Conservation (phyloP, 1,140 invertebrate species). For the Drosophila sturtevanti region DNA sequence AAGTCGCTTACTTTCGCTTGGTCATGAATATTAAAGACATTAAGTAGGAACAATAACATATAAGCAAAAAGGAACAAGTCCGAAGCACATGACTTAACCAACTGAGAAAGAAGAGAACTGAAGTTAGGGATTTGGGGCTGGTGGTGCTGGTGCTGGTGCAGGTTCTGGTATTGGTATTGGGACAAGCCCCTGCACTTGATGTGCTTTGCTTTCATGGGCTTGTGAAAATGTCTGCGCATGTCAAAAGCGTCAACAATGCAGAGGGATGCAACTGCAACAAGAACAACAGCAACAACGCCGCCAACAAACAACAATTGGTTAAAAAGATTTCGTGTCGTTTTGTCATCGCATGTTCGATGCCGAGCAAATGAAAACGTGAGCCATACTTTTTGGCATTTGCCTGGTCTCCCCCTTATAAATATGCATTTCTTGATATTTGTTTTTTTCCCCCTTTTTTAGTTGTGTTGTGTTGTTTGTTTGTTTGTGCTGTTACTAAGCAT, state of each 20-base stretch:
- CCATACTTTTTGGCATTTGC: conserved; percentile 45
- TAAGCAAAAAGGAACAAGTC: conserved; percentile 20
- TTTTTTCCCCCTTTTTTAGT: conserved; percentile 25
- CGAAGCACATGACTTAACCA: conserved; percentile 33
- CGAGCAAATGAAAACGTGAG: conserved; percentile 74
- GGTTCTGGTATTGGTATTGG: conserved; percentile 11
- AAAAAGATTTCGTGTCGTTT: conserved; percentile 78
- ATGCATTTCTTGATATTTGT: conserved; percentile 73
- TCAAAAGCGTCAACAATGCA: conserved; percentile 66
- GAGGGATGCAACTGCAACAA: conserved; percentile 19
- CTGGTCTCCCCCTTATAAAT: conserved; percentile 65
- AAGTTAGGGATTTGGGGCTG: conserved; percentile 15
- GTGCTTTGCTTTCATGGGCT: conserved; percentile 64
- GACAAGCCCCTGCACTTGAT: conserved; percentile 54
- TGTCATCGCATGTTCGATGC: conserved; percentile 73
- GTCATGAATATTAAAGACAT: conserved; percentile 82
- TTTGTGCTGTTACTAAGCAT: conserved; percentile 25
- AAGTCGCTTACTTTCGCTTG: conserved; percentile 81
- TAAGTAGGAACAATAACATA: conserved; percentile 78
- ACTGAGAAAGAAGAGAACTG: conserved; percentile 8
- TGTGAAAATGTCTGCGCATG: conserved; percentile 76
- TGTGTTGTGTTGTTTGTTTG: neutral
- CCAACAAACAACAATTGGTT: conserved; percentile 19
- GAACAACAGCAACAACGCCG: neutral
- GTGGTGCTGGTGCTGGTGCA: conserved; percentile 14